These are phyloP conservation scores for Xiphias gladius DNA, from an alignment of 2,113 vertebrate genomes.

Conservation along the genomic window DNA sequence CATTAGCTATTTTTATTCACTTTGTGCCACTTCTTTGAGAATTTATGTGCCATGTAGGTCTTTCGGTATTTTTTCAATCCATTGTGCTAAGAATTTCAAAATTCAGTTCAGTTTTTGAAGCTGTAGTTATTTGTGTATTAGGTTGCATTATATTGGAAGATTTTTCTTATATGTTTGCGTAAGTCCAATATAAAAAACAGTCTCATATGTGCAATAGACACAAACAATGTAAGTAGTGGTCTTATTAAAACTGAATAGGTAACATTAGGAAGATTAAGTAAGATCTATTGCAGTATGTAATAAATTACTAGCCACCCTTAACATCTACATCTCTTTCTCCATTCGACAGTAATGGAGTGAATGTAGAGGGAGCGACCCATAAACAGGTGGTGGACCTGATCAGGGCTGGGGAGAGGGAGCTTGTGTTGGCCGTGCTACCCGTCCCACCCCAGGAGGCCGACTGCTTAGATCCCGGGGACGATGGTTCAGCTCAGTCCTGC, in stretches of 20 bases:
- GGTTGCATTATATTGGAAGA: not conserved
- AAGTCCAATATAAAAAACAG: not conserved
- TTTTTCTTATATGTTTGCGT: not conserved
- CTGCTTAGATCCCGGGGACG: constrained; percentile 91
- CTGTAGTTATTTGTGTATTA: not conserved
- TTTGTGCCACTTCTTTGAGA: not conserved
- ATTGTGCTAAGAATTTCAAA: not conserved
- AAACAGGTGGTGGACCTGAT: constrained; percentile 99
- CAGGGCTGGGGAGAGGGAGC: constrained; percentile 92
- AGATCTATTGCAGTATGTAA: not conserved
- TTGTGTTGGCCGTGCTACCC: constrained; percentile 93
- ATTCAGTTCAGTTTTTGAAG: not conserved
- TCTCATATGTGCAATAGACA: not conserved
- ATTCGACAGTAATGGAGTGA: constrained; percentile 90
- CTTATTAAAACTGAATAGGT: not conserved
- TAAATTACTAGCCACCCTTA: not conserved
- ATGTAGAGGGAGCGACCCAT: constrained; percentile 96
- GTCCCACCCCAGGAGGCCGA: constrained; percentile 95
- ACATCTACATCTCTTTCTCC: not conserved
- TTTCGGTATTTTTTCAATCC: not conserved
- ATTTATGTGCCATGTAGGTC: not conserved
- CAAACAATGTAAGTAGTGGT: not conserved
- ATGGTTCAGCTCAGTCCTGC: constrained; percentile 90
- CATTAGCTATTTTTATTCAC: not conserved
- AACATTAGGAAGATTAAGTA: not conserved